Evolutionary conservation across 2,888 invertebrate species (phyloP).

Genomic region (Phaonia tiefii): DNA sequence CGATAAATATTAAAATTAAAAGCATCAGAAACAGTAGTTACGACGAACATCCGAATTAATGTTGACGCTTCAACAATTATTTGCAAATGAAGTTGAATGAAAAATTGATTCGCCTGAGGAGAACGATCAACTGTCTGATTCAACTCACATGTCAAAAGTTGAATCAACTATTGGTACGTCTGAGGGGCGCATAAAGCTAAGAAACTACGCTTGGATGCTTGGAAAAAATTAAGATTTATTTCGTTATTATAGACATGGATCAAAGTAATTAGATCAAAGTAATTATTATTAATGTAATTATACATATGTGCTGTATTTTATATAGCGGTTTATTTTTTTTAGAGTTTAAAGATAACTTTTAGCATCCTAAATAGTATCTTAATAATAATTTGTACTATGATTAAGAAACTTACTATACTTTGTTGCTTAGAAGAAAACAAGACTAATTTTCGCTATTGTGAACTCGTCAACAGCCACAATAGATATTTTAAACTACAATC

Average conservation of each 20-base stretch:
- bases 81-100: too few species aligned
- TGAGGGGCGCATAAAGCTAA: too few species aligned
- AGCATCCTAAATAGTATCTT: conserved; percentile 76
- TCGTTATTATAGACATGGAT: conserved; percentile 63
- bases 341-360: too few species aligned
- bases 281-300: neutral
- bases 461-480: conserved; percentile 58
- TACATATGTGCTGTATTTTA: neutral
- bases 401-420: conserved; percentile 77
- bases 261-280: neutral
- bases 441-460: neutral
- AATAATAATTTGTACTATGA: conserved; percentile 72
- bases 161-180: too few species aligned
- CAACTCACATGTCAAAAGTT: too few species aligned
- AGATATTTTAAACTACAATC: conserved; percentile 12
- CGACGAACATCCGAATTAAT: too few species aligned
- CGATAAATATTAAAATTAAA: too few species aligned
- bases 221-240: conserved; percentile 72
- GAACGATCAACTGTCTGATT: too few species aligned
- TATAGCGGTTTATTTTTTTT: conserved; percentile 58
- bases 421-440: conserved; percentile 73
- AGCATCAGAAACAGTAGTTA: too few species aligned
- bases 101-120: too few species aligned
- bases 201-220: conserved; percentile 77
- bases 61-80: too few species aligned